Conservation (phyloP, 2,113 vertebrate genomes). For the Hippolais icterina region DNA sequence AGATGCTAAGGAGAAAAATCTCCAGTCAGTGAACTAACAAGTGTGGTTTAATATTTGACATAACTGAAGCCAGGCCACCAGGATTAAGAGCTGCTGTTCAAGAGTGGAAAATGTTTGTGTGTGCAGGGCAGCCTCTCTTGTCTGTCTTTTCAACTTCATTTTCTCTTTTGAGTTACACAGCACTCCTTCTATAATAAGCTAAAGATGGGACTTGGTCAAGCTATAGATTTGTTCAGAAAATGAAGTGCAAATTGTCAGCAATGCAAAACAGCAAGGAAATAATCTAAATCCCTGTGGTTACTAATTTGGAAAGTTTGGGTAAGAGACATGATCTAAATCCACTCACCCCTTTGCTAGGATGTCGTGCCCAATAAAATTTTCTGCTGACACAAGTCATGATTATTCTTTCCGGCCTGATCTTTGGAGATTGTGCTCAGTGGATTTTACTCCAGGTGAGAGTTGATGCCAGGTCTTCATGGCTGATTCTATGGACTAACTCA, state of each 20-base stretch:
- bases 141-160: conserved; percentile 40
- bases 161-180: not conserved
- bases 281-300: not conserved
- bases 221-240: conserved; percentile 10
- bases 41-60: conserved; percentile 5
- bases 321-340: not conserved
- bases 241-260: not conserved
- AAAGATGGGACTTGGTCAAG: not conserved
- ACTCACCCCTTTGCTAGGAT: not conserved
- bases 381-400: not conserved
- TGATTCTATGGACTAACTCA: not conserved
- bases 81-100: not conserved
- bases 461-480: not conserved
- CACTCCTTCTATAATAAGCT: not conserved
- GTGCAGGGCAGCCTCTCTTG: conserved; percentile 27
- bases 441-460: not conserved
- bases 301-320: conserved; percentile 7
- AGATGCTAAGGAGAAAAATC: conserved; percentile 5
- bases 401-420: not conserved
- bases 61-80: conserved; percentile 40
- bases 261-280: not conserved
- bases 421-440: not conserved
- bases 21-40: conserved; percentile 25
- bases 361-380: not conserved
- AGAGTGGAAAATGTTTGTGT: not conserved